A percentile compares a stretch with the other conserved stretches of the same genome.
Conservation (phyloP, 2,888 invertebrate genomes). For the Lypha dubia region DNA sequence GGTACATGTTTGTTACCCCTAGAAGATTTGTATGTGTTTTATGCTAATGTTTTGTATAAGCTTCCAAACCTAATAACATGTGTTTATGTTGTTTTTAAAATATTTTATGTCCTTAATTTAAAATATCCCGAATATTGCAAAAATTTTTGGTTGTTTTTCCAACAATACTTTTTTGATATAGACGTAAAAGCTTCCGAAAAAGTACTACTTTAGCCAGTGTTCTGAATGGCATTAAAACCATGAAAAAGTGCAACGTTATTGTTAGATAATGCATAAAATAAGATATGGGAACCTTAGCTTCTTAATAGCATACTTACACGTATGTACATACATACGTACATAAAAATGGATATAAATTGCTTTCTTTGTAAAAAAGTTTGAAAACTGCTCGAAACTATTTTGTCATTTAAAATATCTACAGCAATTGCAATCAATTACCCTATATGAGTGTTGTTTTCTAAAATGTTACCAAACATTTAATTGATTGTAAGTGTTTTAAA, state of each 20-base stretch:
- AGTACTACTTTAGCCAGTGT: conserved; percentile 20
- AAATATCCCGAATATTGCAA: conserved; percentile 28
- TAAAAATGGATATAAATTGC: not conserved
- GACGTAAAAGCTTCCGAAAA: not conserved
- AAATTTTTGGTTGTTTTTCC: conserved; percentile 25
- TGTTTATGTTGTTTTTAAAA: conserved; percentile 23
- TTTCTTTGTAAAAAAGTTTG: conserved; percentile 7
- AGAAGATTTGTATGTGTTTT: conserved; percentile 26
- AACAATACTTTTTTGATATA: conserved; percentile 23
- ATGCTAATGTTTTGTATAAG: conserved; percentile 37
- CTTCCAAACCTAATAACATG: conserved; percentile 2
- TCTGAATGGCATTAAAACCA: conserved; percentile 8
- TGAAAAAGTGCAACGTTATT: not conserved
- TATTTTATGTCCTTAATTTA: conserved; percentile 18
- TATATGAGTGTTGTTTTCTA: conserved; percentile 16
- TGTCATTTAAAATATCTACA: conserved; percentile 41
- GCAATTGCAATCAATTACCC: conserved; percentile 7
- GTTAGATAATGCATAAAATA: too few relatives aligned
- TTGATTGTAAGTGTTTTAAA: too few relatives aligned
- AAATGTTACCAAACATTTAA: conserved; percentile 19
- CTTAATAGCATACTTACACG: not conserved
- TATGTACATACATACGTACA: not conserved
- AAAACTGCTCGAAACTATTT: conserved; percentile 6
- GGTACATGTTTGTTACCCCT: not conserved
- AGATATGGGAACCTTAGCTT: not conserved